A percentile compares a stretch with the other conserved stretches of the same genome.
Evolutionary conservation across 1,140 invertebrate genomes (phyloP).

Genomic region (Euschistus heros): DNA sequence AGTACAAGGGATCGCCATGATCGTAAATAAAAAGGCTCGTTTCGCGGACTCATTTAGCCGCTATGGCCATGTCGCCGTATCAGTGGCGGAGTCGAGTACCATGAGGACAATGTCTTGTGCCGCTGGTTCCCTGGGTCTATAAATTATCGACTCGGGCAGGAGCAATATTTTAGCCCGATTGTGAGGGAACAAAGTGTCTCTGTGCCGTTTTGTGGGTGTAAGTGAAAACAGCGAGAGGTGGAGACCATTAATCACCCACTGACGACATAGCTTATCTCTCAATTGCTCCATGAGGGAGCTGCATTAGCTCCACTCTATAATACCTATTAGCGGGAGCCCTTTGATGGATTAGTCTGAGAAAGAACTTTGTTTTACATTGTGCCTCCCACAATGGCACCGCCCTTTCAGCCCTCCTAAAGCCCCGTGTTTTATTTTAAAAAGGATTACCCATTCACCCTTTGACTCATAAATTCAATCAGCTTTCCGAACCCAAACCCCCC

Average conservation of each 20-base stretch:
- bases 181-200: too few species aligned
- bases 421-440: constrained; percentile 8
- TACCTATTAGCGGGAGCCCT: constrained; percentile 9
- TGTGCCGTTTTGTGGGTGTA: constrained; percentile 1
- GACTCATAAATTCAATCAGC: constrained; percentile 7
- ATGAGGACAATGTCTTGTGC: too few species aligned
- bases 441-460: constrained; percentile 9
- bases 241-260: constrained; percentile 3
- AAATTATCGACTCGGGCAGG: too few species aligned
- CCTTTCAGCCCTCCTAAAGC: not conserved
- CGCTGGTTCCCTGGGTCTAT: too few species aligned
- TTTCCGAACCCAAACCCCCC: not conserved
- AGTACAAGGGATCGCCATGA: too few species aligned
- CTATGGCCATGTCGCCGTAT: too few species aligned
- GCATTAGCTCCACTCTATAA: constrained; percentile 14
- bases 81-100: too few species aligned
- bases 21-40: too few species aligned
- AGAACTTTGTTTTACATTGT: constrained; percentile 17
- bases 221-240: not conserved
- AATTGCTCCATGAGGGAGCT: not conserved
- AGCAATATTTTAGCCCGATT: too few species aligned
- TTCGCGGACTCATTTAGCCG: too few species aligned
- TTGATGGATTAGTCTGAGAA: constrained; percentile 13
- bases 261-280: constrained; percentile 11
- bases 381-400: not conserved